Base-by-base conservation (phyloP, 2,888 invertebrate genomes). In the Anorthoa munda region DNA sequence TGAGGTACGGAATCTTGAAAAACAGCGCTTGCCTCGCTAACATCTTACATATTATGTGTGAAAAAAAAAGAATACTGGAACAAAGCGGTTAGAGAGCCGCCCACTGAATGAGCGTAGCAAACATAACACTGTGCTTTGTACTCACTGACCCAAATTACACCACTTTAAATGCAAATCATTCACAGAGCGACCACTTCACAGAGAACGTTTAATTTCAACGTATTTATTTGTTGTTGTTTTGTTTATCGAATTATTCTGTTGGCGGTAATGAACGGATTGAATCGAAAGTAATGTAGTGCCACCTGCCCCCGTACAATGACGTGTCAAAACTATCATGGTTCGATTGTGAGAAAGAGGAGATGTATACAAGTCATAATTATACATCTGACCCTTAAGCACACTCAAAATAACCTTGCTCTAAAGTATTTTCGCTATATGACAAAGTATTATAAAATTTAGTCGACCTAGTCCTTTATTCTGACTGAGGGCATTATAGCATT, bases 141-240 rank as follows among this genome's bases (percentile, higher is more conserved):
- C 87, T 79, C 77, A 79, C 81, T 92, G 92, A 90, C 93, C 93
- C 89, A 90, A 94, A 94, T 94, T 92, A 92, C 89, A 87, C 87
- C 92, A 92, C 91, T 95, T 93, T 92, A 94, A 92, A 95, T 95
- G 95, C 93, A 95, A 95, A 95, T 94, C 90, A 91, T 89, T 87
- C 85, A 80, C 86, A 88, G 86, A 88, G 66, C 50, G n/a, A 71
- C 48, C 74, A 60, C 60, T 68, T 72, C 56, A 72, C 66, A 60
- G 64, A 51, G 63, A 60, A 45, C 66, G 51, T 72, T 86, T 80
- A 72, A 84, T 86, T 79, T 66, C 59, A 70, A 69, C 70, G 68
- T 70, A 72, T 83, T 78, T 81, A 72, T 83, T 78, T 81, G 45
- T 72, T 74, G 75, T 79, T 69, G 39, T 58, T 72, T 64, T 69